Base-by-base conservation (phyloP, 1,140 invertebrate species). In the Cotesia vestalis region DNA sequence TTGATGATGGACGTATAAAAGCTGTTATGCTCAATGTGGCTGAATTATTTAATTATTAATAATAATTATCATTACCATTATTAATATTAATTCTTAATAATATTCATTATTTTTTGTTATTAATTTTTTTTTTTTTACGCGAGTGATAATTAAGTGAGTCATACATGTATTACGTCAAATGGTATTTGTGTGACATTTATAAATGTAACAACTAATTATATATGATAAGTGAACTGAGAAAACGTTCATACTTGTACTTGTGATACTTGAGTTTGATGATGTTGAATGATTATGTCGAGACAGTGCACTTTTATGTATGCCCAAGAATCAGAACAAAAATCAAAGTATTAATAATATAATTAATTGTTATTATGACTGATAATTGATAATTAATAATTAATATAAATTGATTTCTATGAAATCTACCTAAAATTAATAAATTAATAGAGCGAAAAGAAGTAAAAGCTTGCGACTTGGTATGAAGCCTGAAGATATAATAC, bases 71-170 rank as follows among this genome's bases (percentile, higher is more conserved):
- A 20, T 11, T 34, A 20, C 6, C 9, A 60, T 60, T 34, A 3
- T 12, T 36, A n/a, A 12, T 36, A 59, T 27, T 59, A 59, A 11
- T 4, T 27, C 17, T 27, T 5, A 9, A 20, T 5, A 20, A 20
- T 35, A 59, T 61, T 38, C 27, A 27, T 27, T 72, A 73, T 20
- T 60, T 74, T 69, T 62, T 69, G 27, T 53, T 17, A 72, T 66
- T 66, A 55, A 61, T 38, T 68, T 3, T 8, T 66, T 40, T 38
- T 66, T 66, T 12, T 46, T 46, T 66, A 36, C 34, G 27, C 35
- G 60, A 40, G 1, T 62, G 27, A 59, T 59, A 59, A n/a, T 62
- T 34, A 62, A 62, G 35, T 62, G 60, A 62, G 60, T 27, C 60
- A 40, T 62, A 40, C 12, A 62, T 36, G 35, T 62, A 62, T 62